Base-by-base conservation (phyloP, 1,140 invertebrate genomes). In the Phymastichus coffea region DNA sequence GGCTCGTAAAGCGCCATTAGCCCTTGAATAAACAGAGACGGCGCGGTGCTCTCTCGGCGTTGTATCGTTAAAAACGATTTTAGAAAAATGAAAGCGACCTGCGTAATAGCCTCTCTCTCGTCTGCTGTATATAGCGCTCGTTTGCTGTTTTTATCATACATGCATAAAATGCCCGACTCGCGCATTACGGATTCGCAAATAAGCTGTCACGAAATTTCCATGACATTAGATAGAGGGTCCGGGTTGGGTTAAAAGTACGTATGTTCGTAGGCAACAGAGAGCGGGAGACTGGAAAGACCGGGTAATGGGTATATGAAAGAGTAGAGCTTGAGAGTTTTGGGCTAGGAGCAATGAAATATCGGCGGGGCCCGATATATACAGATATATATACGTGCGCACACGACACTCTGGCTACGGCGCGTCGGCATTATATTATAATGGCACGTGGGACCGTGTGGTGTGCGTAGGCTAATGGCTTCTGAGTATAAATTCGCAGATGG, bases 341-440 rank as follows among this genome's bases (percentile, higher is more conserved):
- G 23, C 35, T 26, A 33, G 17, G 37, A 28, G 52, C 58, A 57
- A 53, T 63, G 58, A 63, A 57, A 54, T 63, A 63, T 58, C 22
- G 44, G 41, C 30, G 28, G 26, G 58, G 22, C 55, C 55, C 56
- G 59, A 59, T 56, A 52, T 40, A 40, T 28, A 26, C 26, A 12
- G 15, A 3, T n/a, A n/a, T n/a, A n/a, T n/a, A n/a, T n/a, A n/a
- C n/a, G n/a, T n/a, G n/a, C n/a, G n/a, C n/a, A n/a, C n/a, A n/a
- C n/a, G n/a, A n/a, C n/a, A n/a, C n/a, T n/a, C n/a, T n/a, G n/a
- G n/a, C n/a, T n/a, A n/a, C n/a, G n/a, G n/a, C n/a, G n/a, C n/a
- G n/a, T n/a, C 26, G 38, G 57, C 51, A 59, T 63, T 56, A 63
- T 65, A 61, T 61, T 65, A 57, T 65, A 65, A 65, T 63, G 46